These are phyloP conservation scores for Epizoanthus rinbou DNA, from an alignment of 92 coral and sea anemone genomes.

Conservation along the genomic window DNA sequence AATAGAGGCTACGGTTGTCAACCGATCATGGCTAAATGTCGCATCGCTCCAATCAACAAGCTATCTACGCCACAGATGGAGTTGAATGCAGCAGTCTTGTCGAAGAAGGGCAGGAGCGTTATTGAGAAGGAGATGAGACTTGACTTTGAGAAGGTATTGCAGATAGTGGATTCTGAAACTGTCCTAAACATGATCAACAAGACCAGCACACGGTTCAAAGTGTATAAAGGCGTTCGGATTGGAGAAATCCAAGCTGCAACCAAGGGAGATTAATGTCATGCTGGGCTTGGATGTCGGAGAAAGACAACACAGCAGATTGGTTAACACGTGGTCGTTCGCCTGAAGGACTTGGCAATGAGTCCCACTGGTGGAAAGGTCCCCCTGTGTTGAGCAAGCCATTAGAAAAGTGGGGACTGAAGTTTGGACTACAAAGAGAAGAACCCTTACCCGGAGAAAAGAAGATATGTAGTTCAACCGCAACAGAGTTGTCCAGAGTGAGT, in stretches of 20 bases:
- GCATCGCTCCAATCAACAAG: constrained; percentile 58
- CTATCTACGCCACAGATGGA: constrained; percentile 71
- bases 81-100: constrained; percentile 57
- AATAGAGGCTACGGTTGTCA: constrained; percentile 53
- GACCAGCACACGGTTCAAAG: constrained; percentile 65
- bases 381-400: constrained; percentile 45
- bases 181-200: constrained; percentile 70
- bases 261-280: too few relatives aligned
- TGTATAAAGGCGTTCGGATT: constrained; percentile 52
- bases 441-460: constrained; percentile 59
- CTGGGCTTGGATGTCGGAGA: constrained; percentile 10
- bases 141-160: constrained; percentile 61
- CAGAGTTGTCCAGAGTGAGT: too few relatives aligned
- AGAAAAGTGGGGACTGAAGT: constrained; percentile 18
- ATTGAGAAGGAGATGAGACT: constrained; percentile 65
- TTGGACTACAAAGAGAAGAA: constrained; percentile 49
- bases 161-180: constrained; percentile 74
- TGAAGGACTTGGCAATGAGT: constrained; percentile 48
- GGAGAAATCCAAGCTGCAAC: constrained; percentile 49
- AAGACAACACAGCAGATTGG: constrained; percentile 20
- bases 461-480: not conserved
- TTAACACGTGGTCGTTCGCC: too few relatives aligned
- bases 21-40: constrained; percentile 65
- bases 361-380: constrained; percentile 70
- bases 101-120: constrained; percentile 66